Conservation (phyloP, 2,888 invertebrate species). For the Polietes domitor region DNA sequence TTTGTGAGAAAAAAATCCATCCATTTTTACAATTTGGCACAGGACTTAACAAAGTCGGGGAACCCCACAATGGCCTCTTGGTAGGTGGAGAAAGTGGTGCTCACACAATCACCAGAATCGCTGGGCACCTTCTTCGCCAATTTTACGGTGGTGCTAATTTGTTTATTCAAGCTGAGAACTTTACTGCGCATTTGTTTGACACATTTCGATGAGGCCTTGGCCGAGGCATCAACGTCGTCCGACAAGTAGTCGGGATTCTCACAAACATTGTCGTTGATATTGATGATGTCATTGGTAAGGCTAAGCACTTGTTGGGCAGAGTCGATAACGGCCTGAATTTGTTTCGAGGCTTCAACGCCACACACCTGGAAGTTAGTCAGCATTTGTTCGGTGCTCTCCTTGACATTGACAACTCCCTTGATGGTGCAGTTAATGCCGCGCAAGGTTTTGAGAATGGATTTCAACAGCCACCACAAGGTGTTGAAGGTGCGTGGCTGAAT, state of each 20-base stretch:
- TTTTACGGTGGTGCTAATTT: slow-evolving; percentile 24
- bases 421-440: slow-evolving; percentile 73
- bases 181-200: slow-evolving; percentile 20
- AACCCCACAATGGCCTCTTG: slow-evolving; percentile 3
- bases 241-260: slow-evolving; percentile 34
- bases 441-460: slow-evolving; percentile 64
- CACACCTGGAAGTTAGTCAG: slow-evolving; percentile 64
- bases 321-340: slow-evolving; percentile 69
- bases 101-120: slow-evolving; percentile 32
- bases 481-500: slow-evolving; percentile 57
- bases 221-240: slow-evolving; percentile 13
- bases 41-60: slow-evolving; percentile 24
- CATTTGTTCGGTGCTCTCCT: slow-evolving; percentile 67
- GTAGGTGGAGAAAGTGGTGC: not conserved
- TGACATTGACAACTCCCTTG: slow-evolving; percentile 70
- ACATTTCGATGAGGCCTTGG: slow-evolving; percentile 16
- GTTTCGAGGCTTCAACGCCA: slow-evolving; percentile 66
- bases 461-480: slow-evolving; percentile 46
- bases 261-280: slow-evolving; percentile 67
- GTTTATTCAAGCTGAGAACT: slow-evolving; percentile 6
- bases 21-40: slow-evolving; percentile 27
- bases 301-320: slow-evolving; percentile 68
- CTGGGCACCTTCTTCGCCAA: slow-evolving; percentile 7
- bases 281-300: slow-evolving; percentile 65
- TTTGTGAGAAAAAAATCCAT: slow-evolving; percentile 2